phyloP scores from a whole-genome alignment of 1,140 invertebrate genomes.

The Rhyzopertha dominica region DNA sequence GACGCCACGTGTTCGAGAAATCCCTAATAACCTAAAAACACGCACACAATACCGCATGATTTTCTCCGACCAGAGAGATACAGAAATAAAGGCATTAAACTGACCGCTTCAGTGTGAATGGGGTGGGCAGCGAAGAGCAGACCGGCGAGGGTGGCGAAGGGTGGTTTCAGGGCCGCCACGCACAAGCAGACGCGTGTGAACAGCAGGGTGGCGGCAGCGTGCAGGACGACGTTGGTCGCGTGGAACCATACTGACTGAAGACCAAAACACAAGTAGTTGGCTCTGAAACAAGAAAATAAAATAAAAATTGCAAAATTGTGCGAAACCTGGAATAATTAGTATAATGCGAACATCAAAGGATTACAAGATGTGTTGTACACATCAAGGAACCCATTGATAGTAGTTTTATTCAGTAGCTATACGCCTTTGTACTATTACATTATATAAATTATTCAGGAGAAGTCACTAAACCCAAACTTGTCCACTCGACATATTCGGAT shows the following conservation, averaged over 20 bases:
- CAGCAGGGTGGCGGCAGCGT: constrained; percentile 64
- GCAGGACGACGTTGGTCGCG: constrained; percentile 66
- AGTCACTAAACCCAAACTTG: too few species aligned
- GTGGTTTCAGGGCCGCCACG: constrained; percentile 59
- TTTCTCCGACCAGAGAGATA: too few species aligned
- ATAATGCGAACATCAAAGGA: too few species aligned
- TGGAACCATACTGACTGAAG: constrained; percentile 70
- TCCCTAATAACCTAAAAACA: too few species aligned
- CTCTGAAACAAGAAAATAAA: constrained; percentile 53
- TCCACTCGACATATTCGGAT: too few species aligned
- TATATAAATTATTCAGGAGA: too few species aligned
- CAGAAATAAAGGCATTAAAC: constrained; percentile 37
- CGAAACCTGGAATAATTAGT: too few species aligned
- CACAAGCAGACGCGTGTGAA: constrained; percentile 62
- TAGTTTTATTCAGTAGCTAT: too few species aligned
- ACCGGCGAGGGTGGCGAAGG: constrained; percentile 62
- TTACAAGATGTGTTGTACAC: too few species aligned
- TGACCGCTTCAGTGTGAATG: constrained; percentile 83
- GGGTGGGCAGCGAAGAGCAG: constrained; percentile 84
- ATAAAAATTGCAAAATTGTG: not conserved
- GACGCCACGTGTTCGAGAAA: too few species aligned
- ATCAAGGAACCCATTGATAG: too few species aligned
- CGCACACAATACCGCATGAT: constrained; percentile 4
- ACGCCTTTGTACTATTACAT: too few species aligned
- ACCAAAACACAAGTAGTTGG: constrained; percentile 65